Base-by-base conservation (phyloP, 1,140 invertebrate species). In the Matsumurasca onukii region DNA sequence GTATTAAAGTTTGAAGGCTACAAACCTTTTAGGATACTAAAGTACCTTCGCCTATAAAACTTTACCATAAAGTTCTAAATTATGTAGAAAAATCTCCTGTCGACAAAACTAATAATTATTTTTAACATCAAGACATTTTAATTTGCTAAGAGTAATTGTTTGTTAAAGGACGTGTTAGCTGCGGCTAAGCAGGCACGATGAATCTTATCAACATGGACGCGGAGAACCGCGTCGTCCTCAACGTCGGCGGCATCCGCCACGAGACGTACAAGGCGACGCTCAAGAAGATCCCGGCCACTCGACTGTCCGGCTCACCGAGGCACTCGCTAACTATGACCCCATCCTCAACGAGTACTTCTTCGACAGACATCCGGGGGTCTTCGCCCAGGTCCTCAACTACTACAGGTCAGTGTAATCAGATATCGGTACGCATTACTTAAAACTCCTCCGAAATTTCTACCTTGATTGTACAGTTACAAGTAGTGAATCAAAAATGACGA, bases 311-410 rank as follows among this genome's bases (percentile, higher is more conserved):
- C 84, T 97, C 51, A 97, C 94, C 5, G 93, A 96, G 80, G 90
- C 90, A 24, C 82, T 97, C 69, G 93, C 91, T 74, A 98, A 98
- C 81, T 98, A 98, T 81, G 95, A 98, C 83, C 94, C 94, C 15
- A 90, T 97, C 74, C 84, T 98, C 71, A 98, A 98, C 81, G 97
- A 99, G 82, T 99, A 98, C 85, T 99, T 98, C 87, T 99, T 99
- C 82, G 97, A 99, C 82, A 82, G 97, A 71, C 97, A 99, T 84
- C 97, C 97, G 0, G 96, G 95, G 2, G 97, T 99, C 70, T 99
- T 99, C 81, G 96, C 94, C 57, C 95, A 92, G 83, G 91, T 95
- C 72, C 86, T 94, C 77, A 94, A 94, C 79, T 95, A 94, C 79
- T 94, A 94, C 83, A 89, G 88, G 88, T 89, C 77, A 79, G 75